Conservation (phyloP, 2,888 invertebrate genomes). For the Tetramorium bicarinatum region DNA sequence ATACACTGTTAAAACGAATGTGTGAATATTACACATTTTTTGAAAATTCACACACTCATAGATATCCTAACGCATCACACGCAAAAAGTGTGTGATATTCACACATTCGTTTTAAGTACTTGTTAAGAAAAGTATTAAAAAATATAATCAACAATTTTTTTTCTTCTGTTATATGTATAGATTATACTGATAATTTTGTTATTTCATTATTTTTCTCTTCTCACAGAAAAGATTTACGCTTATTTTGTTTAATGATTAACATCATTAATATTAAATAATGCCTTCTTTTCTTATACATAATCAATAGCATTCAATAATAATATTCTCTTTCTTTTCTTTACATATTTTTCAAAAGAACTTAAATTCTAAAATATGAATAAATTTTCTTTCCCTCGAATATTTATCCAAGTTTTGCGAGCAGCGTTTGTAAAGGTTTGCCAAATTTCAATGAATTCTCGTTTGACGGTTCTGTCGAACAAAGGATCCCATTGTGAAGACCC, state of each 20-base stretch:
- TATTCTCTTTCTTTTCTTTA: neutral
- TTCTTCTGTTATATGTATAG: neutral
- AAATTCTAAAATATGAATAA: constrained; percentile 5
- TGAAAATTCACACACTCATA: too few relatives aligned
- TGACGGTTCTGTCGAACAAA: constrained; percentile 32
- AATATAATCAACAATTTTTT: neutral
- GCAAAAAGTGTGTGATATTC: too few relatives aligned
- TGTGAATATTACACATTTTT: too few relatives aligned
- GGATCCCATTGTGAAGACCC: constrained; percentile 7
- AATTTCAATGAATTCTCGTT: constrained; percentile 31
- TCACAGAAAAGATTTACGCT: neutral
- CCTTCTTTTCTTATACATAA: neutral
- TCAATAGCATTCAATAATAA: neutral
- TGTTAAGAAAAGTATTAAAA: neutral
- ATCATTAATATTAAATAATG: neutral
- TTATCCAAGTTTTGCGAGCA: neutral
- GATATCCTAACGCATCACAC: too few relatives aligned
- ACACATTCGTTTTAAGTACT: too few relatives aligned
- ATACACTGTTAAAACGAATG: too few relatives aligned
- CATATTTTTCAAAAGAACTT: neutral
- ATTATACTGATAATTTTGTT: neutral
- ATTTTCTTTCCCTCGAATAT: neutral
- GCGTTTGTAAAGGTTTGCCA: constrained; percentile 24
- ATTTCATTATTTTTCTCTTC: neutral
- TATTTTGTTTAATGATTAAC: neutral